A percentile compares a stretch with the other conserved stretches of the same genome.
Evolutionary conservation across 35 echinoderm and acorn worm genomes (phyloP).

Genomic region (Lytechinus variegatus): DNA sequence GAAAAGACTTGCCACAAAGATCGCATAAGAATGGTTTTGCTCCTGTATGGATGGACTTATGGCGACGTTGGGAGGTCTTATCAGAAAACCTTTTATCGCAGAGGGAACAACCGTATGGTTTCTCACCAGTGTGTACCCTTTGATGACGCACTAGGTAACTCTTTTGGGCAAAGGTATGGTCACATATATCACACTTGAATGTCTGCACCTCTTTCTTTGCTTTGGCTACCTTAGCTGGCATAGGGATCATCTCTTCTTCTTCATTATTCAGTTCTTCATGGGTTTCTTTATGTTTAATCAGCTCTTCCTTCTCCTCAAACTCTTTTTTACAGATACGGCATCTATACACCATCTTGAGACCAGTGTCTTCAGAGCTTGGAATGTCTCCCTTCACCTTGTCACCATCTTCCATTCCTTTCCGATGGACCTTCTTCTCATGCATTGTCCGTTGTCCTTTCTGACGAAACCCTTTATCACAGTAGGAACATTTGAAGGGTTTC

Average conservation of each 20-base stretch:
- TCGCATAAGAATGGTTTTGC: conserved; percentile 56
- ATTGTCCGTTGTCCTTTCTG: conserved; percentile 52
- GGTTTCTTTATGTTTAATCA: neutral
- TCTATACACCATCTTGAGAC: neutral
- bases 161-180: conserved; percentile 47
- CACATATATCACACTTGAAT: conserved; percentile 44
- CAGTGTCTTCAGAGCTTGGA: neutral
- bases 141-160: conserved; percentile 27
- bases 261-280: neutral
- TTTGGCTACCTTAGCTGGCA: neutral
- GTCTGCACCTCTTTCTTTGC: neutral
- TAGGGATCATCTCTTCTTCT: neutral
- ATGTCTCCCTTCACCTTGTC: neutral
- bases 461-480: conserved; percentile 57
- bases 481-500: conserved; percentile 59
- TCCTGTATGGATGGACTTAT: conserved; percentile 58
- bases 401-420: neutral
- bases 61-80: neutral
- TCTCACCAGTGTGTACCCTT: conserved; percentile 66
- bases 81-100: conserved; percentile 60
- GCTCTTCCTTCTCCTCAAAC: neutral
- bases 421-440: conserved; percentile 37
- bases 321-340: neutral
- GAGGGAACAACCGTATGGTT: conserved; percentile 51
- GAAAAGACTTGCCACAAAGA: conserved; percentile 48